phyloP scores from a whole-genome alignment of 2,888 invertebrate species.

The Kuschelorhynchus macadamiae region DNA sequence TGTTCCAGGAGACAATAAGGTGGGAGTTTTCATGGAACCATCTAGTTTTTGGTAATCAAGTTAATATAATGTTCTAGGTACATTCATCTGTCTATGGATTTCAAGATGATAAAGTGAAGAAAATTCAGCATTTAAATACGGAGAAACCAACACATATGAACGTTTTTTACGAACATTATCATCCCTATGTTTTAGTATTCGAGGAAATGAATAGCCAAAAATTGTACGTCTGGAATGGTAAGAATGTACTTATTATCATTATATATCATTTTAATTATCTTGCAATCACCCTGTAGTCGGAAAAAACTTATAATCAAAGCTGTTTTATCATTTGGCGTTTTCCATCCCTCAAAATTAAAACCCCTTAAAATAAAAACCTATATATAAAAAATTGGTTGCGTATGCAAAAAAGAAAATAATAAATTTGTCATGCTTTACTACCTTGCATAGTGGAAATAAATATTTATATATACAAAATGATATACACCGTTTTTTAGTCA shows the following conservation, averaged over 20 bases:
- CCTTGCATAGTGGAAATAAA: too few species aligned
- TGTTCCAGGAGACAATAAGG: slow-evolving; percentile 30
- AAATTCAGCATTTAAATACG: slow-evolving; percentile 55
- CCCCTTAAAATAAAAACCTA: too few species aligned
- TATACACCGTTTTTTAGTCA: too few species aligned
- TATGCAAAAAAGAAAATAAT: too few species aligned
- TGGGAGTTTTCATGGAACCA: neutral
- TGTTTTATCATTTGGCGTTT: too few species aligned
- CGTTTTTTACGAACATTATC: slow-evolving; percentile 49
- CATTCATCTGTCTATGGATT: slow-evolving; percentile 57
- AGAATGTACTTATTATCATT: slow-evolving; percentile 1
- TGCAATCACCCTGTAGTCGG: too few species aligned
- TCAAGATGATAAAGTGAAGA: slow-evolving; percentile 53
- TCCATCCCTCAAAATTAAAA: too few species aligned
- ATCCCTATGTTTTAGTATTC: slow-evolving; percentile 55
- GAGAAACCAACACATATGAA: slow-evolving; percentile 48
- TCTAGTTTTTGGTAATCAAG: slow-evolving; percentile 9
- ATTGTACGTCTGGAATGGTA: slow-evolving; percentile 60
- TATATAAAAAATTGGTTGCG: too few species aligned
- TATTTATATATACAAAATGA: too few species aligned
- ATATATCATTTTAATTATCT: slow-evolving; percentile 23
- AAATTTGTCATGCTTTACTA: too few species aligned
- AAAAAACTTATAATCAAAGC: too few species aligned
- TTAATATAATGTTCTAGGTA: slow-evolving; percentile 51
- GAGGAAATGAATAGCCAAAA: slow-evolving; percentile 44